These are phyloP conservation scores for Eupeodes corollae DNA, from an alignment of 1,140 invertebrate species.

Conservation along the genomic window DNA sequence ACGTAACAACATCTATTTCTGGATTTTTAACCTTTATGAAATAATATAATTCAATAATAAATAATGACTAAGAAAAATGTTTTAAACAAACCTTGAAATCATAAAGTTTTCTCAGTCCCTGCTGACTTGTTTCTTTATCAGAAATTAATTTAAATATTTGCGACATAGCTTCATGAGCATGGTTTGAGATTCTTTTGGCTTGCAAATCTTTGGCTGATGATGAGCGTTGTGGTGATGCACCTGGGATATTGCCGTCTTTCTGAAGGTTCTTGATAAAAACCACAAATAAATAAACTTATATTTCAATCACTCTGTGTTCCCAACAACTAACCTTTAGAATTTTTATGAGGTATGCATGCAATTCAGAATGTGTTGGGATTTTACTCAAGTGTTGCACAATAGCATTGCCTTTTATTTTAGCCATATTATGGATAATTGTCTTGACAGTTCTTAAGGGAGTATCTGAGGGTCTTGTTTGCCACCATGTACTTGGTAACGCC, in stretches of 20 bases:
- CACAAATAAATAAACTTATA: not conserved
- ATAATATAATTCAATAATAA: not conserved
- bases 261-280: slow-evolving; percentile 26
- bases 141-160: slow-evolving; percentile 90
- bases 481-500: slow-evolving; percentile 60
- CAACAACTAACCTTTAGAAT: slow-evolving; percentile 51
- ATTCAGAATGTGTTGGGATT: slow-evolving; percentile 72
- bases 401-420: slow-evolving; percentile 60
- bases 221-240: slow-evolving; percentile 25
- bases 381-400: slow-evolving; percentile 67
- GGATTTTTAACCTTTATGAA: slow-evolving; percentile 62
- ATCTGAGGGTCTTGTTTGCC: slow-evolving; percentile 59
- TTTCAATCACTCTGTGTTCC: not conserved
- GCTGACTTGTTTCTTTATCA: slow-evolving; percentile 74
- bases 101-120: slow-evolving; percentile 77
- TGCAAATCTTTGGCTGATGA: slow-evolving; percentile 31
- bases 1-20: slow-evolving; percentile 82
- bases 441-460: slow-evolving; percentile 77
- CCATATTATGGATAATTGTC: slow-evolving; percentile 79
- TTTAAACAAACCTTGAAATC: slow-evolving; percentile 52
- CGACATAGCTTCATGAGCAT: slow-evolving; percentile 69
- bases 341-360: slow-evolving; percentile 67
- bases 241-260: slow-evolving; percentile 23
- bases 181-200: slow-evolving; percentile 37
- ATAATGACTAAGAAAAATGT: not conserved